Conservation (phyloP, 2,797 vertebrate genomes). For the Kryptopterus vitreolus region DNA sequence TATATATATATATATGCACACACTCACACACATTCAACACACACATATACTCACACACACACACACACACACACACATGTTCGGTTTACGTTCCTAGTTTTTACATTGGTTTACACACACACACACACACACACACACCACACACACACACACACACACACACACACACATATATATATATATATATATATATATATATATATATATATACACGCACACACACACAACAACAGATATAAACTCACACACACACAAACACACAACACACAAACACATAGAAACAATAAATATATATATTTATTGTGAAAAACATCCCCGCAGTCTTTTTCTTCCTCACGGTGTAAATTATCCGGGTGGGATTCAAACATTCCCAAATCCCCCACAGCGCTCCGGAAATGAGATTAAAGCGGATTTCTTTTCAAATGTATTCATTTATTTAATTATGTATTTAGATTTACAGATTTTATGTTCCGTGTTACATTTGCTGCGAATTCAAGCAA, state of each 20-base stretch:
- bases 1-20: no score
- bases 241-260: background rate
- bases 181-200: no score
- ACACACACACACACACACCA: slow-evolving; percentile 81
- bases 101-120: no score
- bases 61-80: background rate
- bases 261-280: no score
- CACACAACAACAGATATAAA: no score
- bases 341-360: slow-evolving; percentile 10
- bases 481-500: background rate
- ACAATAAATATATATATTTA: background rate
- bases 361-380: background rate
- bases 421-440: no score
- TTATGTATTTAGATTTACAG: no score
- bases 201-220: no score
- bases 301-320: background rate
- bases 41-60: slow-evolving; percentile 82
- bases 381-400: background rate
- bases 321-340: background rate
- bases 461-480: background rate
- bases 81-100: no score
- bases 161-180: background rate
- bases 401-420: no score
- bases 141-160: slow-evolving; percentile 80
- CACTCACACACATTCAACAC: no score